A percentile compares a stretch with the other conserved stretches of the same genome.
phyloP scores from a whole-genome alignment of 2,888 invertebrate genomes.

The Stenurella melanura region DNA sequence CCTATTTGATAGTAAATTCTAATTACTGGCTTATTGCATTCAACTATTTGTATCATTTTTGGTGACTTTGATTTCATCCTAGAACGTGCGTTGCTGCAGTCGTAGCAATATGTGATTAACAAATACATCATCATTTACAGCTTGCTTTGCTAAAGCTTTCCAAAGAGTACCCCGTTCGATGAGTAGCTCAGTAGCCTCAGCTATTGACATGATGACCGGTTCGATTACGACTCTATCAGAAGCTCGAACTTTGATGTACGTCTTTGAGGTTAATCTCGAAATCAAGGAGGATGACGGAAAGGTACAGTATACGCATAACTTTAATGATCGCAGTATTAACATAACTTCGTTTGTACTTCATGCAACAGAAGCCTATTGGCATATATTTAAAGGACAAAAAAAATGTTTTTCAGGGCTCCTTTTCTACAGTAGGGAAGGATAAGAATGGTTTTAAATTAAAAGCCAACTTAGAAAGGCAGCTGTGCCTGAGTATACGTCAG shows the following conservation, averaged over 20 bases:
- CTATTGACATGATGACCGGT: slow-evolving; percentile 72
- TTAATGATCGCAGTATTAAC: background rate
- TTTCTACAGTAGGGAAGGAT: slow-evolving; percentile 90
- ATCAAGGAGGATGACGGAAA: slow-evolving; percentile 95
- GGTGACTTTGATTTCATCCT: no score
- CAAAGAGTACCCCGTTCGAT: slow-evolving; percentile 89
- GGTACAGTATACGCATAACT: slow-evolving; percentile 72
- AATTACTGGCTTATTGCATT: no score
- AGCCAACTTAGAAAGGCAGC: slow-evolving; percentile 90
- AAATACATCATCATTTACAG: slow-evolving; percentile 69
- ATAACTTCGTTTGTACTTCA: background rate
- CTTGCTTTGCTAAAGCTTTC: slow-evolving; percentile 96
- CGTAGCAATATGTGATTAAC: background rate
- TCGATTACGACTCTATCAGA: slow-evolving; percentile 81
- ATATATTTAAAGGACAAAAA: no score
- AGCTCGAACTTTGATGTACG: slow-evolving; percentile 82
- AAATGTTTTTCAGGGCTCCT: slow-evolving; percentile 78
- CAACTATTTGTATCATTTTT: no score
- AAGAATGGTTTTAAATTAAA: slow-evolving; percentile 89
- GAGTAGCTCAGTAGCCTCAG: slow-evolving; percentile 83
- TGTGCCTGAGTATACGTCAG: slow-evolving; percentile 91
- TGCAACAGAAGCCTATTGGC: no score
- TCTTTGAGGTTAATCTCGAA: slow-evolving; percentile 93
- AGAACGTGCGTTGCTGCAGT: no score
- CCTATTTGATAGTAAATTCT: no score